Evolutionary conservation across 2,888 invertebrate genomes (phyloP).

Genomic region (Nephrotoma flavescens): DNA sequence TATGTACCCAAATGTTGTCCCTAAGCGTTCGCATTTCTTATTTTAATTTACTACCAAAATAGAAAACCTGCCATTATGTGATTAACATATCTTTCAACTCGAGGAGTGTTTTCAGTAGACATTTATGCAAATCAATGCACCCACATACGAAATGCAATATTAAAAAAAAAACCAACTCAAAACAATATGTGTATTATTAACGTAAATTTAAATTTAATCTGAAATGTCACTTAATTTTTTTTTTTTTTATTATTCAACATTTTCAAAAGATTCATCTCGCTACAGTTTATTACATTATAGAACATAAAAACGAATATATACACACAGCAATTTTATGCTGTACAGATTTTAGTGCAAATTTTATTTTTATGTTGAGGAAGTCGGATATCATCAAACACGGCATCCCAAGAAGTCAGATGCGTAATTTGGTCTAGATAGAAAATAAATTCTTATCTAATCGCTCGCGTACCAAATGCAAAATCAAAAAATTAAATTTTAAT

Average conservation of each 20-base stretch:
- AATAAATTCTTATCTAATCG: too few relatives aligned
- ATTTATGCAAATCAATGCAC: not conserved
- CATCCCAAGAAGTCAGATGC: too few relatives aligned
- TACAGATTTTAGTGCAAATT: not conserved
- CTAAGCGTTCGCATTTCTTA: not conserved
- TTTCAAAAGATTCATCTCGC: not conserved
- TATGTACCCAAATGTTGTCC: too few relatives aligned
- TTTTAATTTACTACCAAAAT: not conserved
- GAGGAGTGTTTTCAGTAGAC: not conserved
- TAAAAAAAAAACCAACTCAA: not conserved
- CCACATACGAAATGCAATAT: not conserved
- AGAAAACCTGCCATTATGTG: not conserved
- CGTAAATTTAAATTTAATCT: not conserved
- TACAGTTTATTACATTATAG: not conserved
- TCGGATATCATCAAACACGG: too few relatives aligned
- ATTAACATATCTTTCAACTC: not conserved
- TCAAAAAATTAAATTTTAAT: too few relatives aligned
- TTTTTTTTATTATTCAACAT: not conserved
- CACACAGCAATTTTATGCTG: not conserved
- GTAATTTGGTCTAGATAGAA: too few relatives aligned
- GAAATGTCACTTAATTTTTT: not conserved
- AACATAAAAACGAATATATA: not conserved
- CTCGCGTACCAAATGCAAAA: too few relatives aligned
- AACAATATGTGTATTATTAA: not conserved
- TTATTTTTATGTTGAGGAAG: too few relatives aligned